A percentile compares a stretch with the other conserved stretches of the same genome.
These are phyloP conservation scores for Sebastes reedi DNA, from an alignment of 2,797 vertebrate genomes.

Conservation along the genomic window DNA sequence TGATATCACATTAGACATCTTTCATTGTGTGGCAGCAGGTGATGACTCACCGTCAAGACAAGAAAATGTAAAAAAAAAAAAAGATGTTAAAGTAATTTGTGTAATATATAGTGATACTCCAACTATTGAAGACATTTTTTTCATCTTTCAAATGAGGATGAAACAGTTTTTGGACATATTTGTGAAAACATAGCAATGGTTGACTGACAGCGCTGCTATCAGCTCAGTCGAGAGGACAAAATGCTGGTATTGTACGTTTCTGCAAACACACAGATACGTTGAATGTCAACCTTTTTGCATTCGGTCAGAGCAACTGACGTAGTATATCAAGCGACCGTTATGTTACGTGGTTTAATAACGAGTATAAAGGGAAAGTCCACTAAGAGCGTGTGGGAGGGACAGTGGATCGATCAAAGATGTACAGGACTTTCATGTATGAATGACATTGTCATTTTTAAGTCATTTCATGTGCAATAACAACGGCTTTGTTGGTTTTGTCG, in stretches of 20 bases:
- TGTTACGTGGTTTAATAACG: fast-evolving
- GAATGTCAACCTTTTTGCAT: fast-evolving
- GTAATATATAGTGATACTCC: background rate
- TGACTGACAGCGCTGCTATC: background rate
- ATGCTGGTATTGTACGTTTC: no score
- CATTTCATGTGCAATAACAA: fast-evolving
- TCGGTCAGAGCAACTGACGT: background rate
- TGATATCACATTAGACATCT: background rate
- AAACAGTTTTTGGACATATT: background rate
- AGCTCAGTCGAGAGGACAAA: background rate
- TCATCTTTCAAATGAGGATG: background rate
- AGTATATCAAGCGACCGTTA: no score
- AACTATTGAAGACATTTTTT: background rate
- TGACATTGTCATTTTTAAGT: no score
- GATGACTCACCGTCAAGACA: background rate
- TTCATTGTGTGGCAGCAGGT: slow-evolving; percentile 3
- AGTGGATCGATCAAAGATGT: fast-evolving
- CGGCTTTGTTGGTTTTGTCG: fast-evolving
- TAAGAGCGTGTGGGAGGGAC: fast-evolving
- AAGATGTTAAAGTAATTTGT: background rate
- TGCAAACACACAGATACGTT: background rate
- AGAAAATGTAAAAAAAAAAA: background rate
- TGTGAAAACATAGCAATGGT: background rate
- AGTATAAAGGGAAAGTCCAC: no score
- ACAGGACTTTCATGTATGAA: fast-evolving